phyloP scores from a whole-genome alignment of 2,113 vertebrate species.

The Barbus barbus region DNA sequence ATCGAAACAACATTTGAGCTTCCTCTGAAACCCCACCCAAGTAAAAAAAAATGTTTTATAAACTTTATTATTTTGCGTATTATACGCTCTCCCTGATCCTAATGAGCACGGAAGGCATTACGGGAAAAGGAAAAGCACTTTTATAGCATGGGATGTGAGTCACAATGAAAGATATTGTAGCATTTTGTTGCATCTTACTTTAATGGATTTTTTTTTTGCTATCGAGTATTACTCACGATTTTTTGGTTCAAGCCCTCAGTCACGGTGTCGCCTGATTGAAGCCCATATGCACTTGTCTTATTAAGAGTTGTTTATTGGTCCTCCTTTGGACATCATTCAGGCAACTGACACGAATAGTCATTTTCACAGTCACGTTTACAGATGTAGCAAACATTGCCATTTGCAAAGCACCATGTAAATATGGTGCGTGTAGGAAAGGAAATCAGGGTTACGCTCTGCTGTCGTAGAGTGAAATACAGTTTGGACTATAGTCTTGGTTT shows the following conservation, averaged over 20 bases:
- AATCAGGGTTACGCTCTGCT: slow-evolving; percentile 22
- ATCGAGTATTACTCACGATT: neutral
- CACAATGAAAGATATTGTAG: slow-evolving; percentile 23
- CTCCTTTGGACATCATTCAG: slow-evolving; percentile 10
- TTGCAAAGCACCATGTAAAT: slow-evolving; percentile 32
- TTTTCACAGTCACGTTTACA: neutral
- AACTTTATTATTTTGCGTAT: slow-evolving; percentile 14
- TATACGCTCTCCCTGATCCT: slow-evolving; percentile 2
- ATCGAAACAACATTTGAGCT: neutral
- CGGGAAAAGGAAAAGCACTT: slow-evolving; percentile 40
- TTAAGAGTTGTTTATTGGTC: neutral
- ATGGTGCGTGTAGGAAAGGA: neutral
- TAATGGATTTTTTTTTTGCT: neutral
- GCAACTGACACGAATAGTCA: neutral
- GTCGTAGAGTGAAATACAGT: neutral
- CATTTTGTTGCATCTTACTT: slow-evolving; percentile 41
- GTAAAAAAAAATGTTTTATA: neutral
- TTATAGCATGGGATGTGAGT: slow-evolving; percentile 36
- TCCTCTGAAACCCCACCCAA: neutral
- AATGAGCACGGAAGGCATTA: slow-evolving; percentile 25
- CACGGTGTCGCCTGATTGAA: neutral
- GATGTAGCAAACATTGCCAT: slow-evolving; percentile 42
- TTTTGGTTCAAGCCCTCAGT: slow-evolving; percentile 4
- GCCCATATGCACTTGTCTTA: neutral
- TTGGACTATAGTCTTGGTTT: slow-evolving; percentile 3